Evolutionary conservation across 2,888 invertebrate genomes (phyloP).

Genomic region (Drosophila falleni): DNA sequence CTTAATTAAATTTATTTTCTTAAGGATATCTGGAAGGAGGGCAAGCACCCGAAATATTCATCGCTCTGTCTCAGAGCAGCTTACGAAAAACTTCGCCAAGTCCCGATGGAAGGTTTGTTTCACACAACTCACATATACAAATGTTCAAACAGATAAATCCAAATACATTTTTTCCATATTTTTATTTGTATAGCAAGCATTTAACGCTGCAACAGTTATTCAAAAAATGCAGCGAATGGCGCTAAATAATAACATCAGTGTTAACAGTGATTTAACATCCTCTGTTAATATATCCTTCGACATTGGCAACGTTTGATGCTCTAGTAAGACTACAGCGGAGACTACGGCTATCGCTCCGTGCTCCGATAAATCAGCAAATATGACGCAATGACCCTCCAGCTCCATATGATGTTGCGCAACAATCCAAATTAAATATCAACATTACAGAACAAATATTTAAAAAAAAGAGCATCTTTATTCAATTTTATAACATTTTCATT

Average conservation of each 20-base stretch:
- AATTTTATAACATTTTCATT: too few species aligned
- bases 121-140: too few species aligned
- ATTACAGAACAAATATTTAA: constrained; percentile 27
- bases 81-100: background rate
- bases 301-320: constrained; percentile 36
- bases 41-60: too few species aligned
- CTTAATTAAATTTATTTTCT: too few species aligned
- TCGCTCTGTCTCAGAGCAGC: too few species aligned
- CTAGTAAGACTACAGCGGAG: constrained; percentile 10
- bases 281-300: constrained; percentile 30
- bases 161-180: background rate
- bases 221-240: constrained; percentile 99
- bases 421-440: constrained; percentile 22
- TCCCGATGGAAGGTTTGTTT: too few species aligned
- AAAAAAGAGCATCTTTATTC: too few species aligned
- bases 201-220: constrained; percentile 99
- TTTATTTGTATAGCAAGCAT: constrained; percentile 91
- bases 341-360: constrained; percentile 3
- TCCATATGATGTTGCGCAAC: constrained; percentile 14
- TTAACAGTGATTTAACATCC: constrained; percentile 68
- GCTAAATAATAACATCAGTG: constrained; percentile 91
- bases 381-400: constrained; percentile 14
- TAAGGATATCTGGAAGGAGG: too few species aligned
- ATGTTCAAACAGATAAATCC: background rate
- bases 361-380: background rate